A percentile compares a stretch with the other conserved stretches of the same genome.
Conservation (phyloP, 2,888 invertebrate species). For the Iphiclides podalirius region DNA sequence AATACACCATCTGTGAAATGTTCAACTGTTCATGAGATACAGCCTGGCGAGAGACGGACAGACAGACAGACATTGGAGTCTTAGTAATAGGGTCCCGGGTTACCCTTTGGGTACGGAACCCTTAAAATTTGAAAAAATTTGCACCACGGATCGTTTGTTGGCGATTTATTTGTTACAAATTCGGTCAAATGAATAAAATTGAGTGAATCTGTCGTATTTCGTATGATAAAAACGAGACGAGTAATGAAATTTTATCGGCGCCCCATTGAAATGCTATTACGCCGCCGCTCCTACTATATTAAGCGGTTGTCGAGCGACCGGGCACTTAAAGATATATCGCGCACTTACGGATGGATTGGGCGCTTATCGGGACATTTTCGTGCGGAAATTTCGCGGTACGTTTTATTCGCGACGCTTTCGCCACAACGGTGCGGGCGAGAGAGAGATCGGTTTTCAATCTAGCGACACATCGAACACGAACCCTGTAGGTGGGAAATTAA, state of each 20-base stretch:
- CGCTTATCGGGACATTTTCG: constrained; percentile 13
- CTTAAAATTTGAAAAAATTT: too few relatives aligned
- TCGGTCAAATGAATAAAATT: too few relatives aligned
- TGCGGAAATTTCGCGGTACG: constrained; percentile 16
- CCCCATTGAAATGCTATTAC: too few relatives aligned
- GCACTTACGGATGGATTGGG: constrained; percentile 15
- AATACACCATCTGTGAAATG: too few relatives aligned
- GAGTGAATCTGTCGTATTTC: too few relatives aligned
- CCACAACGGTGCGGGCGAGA: neutral
- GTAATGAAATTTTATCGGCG: constrained; percentile 3
- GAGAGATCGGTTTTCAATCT: neutral
- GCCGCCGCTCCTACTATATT: neutral
- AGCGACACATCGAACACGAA: neutral
- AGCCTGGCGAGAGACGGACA: too few relatives aligned
- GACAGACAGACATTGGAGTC: too few relatives aligned
- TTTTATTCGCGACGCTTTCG: constrained; percentile 17
- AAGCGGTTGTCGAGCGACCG: constrained; percentile 3
- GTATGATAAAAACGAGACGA: neutral
- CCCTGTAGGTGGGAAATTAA: neutral
- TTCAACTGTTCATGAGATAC: too few relatives aligned
- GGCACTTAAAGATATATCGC: constrained; percentile 15
- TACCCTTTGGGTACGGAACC: too few relatives aligned
- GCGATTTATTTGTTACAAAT: too few relatives aligned
- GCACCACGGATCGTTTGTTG: too few relatives aligned
- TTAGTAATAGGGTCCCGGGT: too few relatives aligned